A percentile compares a stretch with the other conserved stretches of the same genome.
These are phyloP conservation scores for Argya squamiceps DNA, from an alignment of 2,797 vertebrate genomes.

Conservation along the genomic window DNA sequence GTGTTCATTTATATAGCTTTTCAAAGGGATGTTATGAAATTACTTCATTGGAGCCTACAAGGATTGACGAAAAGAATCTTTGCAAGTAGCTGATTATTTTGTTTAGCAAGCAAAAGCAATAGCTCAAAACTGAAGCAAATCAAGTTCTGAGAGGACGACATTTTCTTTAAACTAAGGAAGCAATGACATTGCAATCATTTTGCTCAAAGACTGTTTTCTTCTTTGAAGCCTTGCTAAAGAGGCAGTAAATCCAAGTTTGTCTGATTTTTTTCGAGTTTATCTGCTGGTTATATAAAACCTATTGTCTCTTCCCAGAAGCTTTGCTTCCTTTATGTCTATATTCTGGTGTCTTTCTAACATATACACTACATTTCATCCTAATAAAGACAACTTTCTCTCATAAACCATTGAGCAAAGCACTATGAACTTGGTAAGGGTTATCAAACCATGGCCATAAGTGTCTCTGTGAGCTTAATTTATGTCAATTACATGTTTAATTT, in stretches of 20 bases:
- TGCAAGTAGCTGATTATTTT: background rate
- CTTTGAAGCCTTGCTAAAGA: background rate
- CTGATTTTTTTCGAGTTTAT: background rate
- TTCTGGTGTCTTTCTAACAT: background rate
- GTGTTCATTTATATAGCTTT: background rate
- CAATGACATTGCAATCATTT: background rate
- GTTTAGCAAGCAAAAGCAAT: background rate
- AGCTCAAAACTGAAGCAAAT: background rate
- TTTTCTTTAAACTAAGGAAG: background rate
- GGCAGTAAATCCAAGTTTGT: background rate
- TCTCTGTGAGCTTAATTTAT: background rate
- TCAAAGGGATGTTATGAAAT: background rate
- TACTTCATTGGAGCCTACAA: background rate
- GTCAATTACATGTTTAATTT: background rate
- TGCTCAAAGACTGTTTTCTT: background rate
- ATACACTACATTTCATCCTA: background rate
- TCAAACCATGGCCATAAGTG: background rate
- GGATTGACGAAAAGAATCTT: background rate
- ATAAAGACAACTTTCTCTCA: background rate
- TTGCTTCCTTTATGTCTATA: background rate
- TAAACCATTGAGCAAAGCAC: background rate
- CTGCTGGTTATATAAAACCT: background rate
- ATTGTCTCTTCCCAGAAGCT: background rate
- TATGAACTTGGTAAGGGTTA: background rate
- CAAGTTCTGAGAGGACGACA: background rate